These are phyloP conservation scores for Heterodera filipjevi DNA, from an alignment of 2,888 invertebrate genomes.

Conservation along the genomic window DNA sequence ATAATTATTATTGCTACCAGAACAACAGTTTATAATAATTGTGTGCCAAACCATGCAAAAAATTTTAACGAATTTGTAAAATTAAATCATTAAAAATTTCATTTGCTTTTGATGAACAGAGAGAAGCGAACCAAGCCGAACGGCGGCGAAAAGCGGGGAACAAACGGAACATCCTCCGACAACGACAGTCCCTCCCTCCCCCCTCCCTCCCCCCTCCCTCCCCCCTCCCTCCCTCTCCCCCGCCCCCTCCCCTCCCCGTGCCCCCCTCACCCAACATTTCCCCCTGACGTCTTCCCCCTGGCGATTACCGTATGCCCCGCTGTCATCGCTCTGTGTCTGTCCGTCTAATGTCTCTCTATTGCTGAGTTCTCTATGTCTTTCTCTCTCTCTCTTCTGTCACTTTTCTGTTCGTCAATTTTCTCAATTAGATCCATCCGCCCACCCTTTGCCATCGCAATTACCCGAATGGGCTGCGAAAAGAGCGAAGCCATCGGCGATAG, in stretches of 20 bases:
- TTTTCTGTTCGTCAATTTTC: constrained; percentile 9
- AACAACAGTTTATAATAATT: too few species aligned
- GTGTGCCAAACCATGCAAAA: too few species aligned
- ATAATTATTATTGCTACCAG: too few species aligned
- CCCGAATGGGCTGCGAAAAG: constrained; percentile 17
- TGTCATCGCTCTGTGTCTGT: constrained; percentile 3
- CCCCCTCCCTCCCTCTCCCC: too few species aligned
- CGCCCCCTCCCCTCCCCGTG: neutral
- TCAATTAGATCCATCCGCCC: constrained; percentile 15
- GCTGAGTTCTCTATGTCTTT: neutral
- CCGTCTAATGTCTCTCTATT: neutral
- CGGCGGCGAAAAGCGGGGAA: neutral
- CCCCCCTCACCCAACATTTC: too few species aligned
- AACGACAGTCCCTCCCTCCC: neutral
- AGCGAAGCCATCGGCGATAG: neutral
- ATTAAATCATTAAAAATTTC: neutral
- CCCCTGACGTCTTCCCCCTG: too few species aligned
- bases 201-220: neutral
- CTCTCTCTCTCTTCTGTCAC: neutral
- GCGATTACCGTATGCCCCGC: neutral
- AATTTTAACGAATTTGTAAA: neutral
- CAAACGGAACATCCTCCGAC: neutral
- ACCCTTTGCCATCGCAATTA: constrained; percentile 8
- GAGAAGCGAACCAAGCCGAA: neutral
- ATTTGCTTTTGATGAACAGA: neutral